Evolutionary conservation across 2,113 vertebrate genomes (phyloP).

Genomic region (Gallinago undulata): DNA sequence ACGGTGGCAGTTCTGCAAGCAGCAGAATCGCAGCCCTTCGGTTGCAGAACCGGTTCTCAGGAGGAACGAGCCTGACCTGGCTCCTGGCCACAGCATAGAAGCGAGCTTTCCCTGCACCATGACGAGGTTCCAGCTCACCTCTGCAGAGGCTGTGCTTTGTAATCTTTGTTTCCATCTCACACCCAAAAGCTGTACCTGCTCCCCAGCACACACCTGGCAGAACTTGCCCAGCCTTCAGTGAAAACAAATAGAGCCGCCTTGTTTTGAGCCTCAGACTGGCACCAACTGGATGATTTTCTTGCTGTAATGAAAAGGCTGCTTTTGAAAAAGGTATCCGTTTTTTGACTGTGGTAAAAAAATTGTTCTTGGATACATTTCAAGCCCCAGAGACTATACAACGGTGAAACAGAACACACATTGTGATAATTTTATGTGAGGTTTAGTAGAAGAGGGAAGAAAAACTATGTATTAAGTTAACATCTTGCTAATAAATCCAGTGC

Average conservation of each 20-base stretch:
- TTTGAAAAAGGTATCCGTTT: not conserved
- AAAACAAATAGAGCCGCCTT: not conserved
- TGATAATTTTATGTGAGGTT: not conserved
- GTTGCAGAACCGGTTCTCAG: not conserved
- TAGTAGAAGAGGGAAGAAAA: not conserved
- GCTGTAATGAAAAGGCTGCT: not conserved
- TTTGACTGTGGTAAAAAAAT: not conserved
- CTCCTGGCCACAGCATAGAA: not conserved
- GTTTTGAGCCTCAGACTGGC: not conserved
- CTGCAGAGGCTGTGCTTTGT: not conserved
- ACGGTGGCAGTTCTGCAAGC: not conserved
- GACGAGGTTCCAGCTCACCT: not conserved
- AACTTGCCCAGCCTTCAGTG: not conserved
- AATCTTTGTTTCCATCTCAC: not conserved
- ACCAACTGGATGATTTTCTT: not conserved
- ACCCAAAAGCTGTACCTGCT: not conserved
- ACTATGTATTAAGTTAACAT: not conserved
- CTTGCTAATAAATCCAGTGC: not conserved
- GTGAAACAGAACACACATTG: not conserved
- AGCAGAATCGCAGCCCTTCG: not conserved
- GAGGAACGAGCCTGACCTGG: not conserved
- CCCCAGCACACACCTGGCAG: accelerated
- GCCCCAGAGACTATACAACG: not conserved
- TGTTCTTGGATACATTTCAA: not conserved
- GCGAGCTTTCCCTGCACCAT: not conserved